Evolutionary conservation across 2,888 invertebrate genomes (phyloP), one percentile per base, ranked within the genome.

Genomic region (Rotaria macrura): DNA sequence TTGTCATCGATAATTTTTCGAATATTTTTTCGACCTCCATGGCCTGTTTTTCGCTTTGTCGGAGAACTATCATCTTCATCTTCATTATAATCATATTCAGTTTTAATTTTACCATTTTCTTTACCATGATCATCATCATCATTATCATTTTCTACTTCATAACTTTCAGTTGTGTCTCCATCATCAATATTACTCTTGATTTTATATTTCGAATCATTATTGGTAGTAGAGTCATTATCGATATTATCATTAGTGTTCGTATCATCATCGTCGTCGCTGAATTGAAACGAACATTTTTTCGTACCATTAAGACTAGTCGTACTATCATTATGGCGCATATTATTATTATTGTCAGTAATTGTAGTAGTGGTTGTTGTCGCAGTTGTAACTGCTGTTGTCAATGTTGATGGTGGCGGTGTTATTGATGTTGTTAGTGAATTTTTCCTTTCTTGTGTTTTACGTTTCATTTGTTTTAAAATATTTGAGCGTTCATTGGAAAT

Each of bases 1-100:
- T 74, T 84, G 79, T 86, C 84, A n/a, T 83, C 57, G 14, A 86
- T 86, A 14, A 79, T 79, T n/a, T 79, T 79, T 79, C 79, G 79
- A 43, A 79, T 79, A 43, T 79, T 79, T 43, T 79, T 79, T 79
- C 79, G 43, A 47, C 74, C 72, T 29, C 10, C 12, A 29, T 57
- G 55, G 12, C 55, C 65, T 34, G 4, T 34, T 29, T 65, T 65
- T 3, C 17, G 34, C 38, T 65, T 65, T 25, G 17, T 38, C 2
- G 74, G 43, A 29, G 84, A 74, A 54, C 25, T 52, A 43, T 84
- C 86, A 7, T 72, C 72, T 57, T 57, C 79, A 47, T 86, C 57
- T n/a, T 84, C 65, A 20, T 57, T 25, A 74, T 57, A 10, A 20
- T 84, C 79, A 43, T 74, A 23, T 34, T 84, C 79, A 43, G 52